Percentiles rank a stretch among this genome's conserved stretches.
These are phyloP conservation scores for Anguilla obscura DNA, from an alignment of 2,797 vertebrate species.

Conservation along the genomic window DNA sequence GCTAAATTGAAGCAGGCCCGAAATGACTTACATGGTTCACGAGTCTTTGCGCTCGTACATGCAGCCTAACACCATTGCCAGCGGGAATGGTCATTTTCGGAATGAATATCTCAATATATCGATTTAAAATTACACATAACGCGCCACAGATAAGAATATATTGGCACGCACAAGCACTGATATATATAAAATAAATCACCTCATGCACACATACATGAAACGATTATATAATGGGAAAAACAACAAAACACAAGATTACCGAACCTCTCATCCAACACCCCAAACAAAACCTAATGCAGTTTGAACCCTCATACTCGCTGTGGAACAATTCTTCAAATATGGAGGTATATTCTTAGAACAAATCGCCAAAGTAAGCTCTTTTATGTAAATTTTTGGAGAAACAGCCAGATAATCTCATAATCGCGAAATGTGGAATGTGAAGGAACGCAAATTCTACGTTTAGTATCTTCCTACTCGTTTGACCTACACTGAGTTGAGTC, in stretches of 20 bases:
- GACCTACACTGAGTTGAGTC: background rate
- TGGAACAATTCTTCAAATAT: conserved; percentile 39
- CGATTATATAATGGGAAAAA: conserved; percentile 33
- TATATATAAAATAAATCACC: background rate
- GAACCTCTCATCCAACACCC: conserved; percentile 40
- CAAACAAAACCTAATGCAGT: conserved; percentile 45
- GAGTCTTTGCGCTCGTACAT: background rate
- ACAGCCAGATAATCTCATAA: conserved; percentile 56
- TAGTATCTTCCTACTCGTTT: conserved; percentile 6
- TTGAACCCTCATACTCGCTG: conserved; percentile 49
- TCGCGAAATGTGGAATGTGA: conserved; percentile 37
- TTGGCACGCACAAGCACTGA: background rate
- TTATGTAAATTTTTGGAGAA: conserved; percentile 46
- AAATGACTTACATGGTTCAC: background rate
- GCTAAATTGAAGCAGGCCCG: conserved; percentile 18
- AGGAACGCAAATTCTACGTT: background rate
- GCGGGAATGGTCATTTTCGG: background rate
- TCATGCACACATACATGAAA: conserved; percentile 37
- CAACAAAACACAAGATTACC: background rate
- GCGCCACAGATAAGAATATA: background rate
- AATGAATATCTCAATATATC: background rate
- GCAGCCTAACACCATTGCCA: background rate
- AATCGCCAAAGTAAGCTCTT: conserved; percentile 56
- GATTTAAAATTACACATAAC: background rate
- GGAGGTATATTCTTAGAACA: background rate